Base-by-base conservation (phyloP, 2,113 vertebrate genomes). In the Callipepla californica region DNA sequence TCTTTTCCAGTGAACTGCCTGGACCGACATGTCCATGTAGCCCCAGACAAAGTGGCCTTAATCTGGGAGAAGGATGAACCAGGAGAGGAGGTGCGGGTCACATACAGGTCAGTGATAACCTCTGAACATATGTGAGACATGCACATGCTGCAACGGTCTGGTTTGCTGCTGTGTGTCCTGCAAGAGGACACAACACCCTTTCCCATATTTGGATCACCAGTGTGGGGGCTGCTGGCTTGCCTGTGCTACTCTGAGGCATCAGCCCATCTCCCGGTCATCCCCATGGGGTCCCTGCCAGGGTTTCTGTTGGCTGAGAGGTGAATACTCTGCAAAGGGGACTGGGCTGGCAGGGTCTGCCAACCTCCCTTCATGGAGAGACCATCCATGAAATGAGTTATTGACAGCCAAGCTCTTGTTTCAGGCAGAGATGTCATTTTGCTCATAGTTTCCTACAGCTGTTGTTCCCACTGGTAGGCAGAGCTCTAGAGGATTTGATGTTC, bases 41-140 rank as follows among this genome's bases (percentile, higher is more conserved):
- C 86, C n/a, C 95, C 97, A 36, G 92, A 97, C 47, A 97, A 96
- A 94, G 96, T 97, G 76, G 97, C 97, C 34, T 89, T 97, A 51
- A 96, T 97, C 67, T 97, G 97, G 97, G 97, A 97, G 95, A 97
- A 94, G 84, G 97, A 97, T 87, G 97, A 97, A 58, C 97, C 96
- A 4, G 96, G 96, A 68, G 51, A 96, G 65, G 92, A 97, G 61
- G 95, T 92, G 21, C 88, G 3, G 55, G 80, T 97, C 77, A 97
- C 97, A 0, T 97, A 97, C 97, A 97, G 97, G 97, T 97, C 45
- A 92, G 95, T 96, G 83, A 21, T 73, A 79, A 51, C 38, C 34
- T 34, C 79, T 70, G 61, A 78, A 2, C 4, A 0, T 72, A 65
- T 18, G 18, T 0, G 2, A 79, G 58, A 81, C 32, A 34, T 2